These are phyloP conservation scores for Iguana delicatissima DNA, from an alignment of 2,797 vertebrate species.

Conservation along the genomic window DNA sequence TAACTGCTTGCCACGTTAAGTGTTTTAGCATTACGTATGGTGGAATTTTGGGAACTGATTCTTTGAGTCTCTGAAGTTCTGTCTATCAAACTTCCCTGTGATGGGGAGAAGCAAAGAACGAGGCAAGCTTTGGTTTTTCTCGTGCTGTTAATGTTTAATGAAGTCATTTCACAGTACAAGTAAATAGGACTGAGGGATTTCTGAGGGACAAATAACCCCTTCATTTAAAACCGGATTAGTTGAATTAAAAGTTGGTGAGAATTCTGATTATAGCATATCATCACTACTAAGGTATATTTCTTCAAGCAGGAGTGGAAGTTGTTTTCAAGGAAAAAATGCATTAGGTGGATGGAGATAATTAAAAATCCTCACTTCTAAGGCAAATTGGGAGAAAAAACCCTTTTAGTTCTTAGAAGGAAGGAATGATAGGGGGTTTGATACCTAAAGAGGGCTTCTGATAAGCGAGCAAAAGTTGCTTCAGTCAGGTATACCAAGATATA, in stretches of 20 bases:
- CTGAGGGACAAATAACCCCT: slow-evolving; percentile 64
- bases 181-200: slow-evolving; percentile 63
- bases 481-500: background rate
- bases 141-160: slow-evolving; percentile 70
- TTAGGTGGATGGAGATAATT: background rate
- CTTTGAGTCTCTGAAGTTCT: background rate
- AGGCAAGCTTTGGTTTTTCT: slow-evolving; percentile 65
- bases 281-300: slow-evolving; percentile 27
- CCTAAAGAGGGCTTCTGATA: background rate
- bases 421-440: background rate
- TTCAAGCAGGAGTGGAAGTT: slow-evolving; percentile 37
- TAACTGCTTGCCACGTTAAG: background rate
- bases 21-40: background rate
- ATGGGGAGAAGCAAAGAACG: slow-evolving; percentile 41
- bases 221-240: slow-evolving; percentile 70
- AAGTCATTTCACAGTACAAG: slow-evolving; percentile 64
- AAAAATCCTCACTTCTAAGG: background rate
- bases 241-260: slow-evolving; percentile 25
- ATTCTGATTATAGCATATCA: slow-evolving; percentile 52
- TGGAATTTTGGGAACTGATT: background rate
- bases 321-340: slow-evolving; percentile 47
- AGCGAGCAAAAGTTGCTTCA: background rate
- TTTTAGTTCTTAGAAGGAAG: background rate
- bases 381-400: no score
- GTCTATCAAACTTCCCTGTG: slow-evolving; percentile 43